phyloP scores from a whole-genome alignment of 2,797 vertebrate species.

The Thaleichthys pacificus region DNA sequence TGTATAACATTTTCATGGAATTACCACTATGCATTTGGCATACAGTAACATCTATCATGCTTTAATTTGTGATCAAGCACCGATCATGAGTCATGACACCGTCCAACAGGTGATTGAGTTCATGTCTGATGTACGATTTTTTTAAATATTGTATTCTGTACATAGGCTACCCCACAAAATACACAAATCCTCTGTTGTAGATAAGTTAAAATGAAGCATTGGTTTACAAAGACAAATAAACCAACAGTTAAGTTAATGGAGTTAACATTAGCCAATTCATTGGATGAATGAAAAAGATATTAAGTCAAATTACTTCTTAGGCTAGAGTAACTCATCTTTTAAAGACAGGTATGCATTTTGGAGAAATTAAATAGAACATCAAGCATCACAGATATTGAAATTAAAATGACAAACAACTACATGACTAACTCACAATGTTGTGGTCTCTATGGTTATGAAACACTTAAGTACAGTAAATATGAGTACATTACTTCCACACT shows the following conservation, averaged over 20 bases:
- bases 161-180: neutral
- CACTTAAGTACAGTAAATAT: conserved; percentile 59
- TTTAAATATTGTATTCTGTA: neutral
- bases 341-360: conserved; percentile 69
- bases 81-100: conserved; percentile 27
- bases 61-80: conserved; percentile 46
- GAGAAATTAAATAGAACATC: conserved; percentile 50
- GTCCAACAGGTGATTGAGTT: conserved; percentile 26
- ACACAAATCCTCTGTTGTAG: conserved; percentile 3
- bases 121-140: conserved; percentile 28
- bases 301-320: conserved; percentile 40
- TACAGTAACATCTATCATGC: conserved; percentile 65
- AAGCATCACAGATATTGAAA: conserved; percentile 48
- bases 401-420: conserved; percentile 57
- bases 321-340: conserved; percentile 33
- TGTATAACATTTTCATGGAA: conserved; percentile 59
- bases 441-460: conserved; percentile 69
- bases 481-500: conserved; percentile 47
- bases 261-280: conserved; percentile 62
- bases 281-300: conserved; percentile 62
- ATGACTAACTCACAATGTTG: conserved; percentile 72
- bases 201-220: neutral
- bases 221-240: conserved; percentile 54
- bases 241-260: conserved; percentile 50
- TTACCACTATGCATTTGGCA: conserved; percentile 75